These are phyloP conservation scores for Stenotaenia linearis DNA, from an alignment of 2,888 invertebrate genomes.

Conservation along the genomic window DNA sequence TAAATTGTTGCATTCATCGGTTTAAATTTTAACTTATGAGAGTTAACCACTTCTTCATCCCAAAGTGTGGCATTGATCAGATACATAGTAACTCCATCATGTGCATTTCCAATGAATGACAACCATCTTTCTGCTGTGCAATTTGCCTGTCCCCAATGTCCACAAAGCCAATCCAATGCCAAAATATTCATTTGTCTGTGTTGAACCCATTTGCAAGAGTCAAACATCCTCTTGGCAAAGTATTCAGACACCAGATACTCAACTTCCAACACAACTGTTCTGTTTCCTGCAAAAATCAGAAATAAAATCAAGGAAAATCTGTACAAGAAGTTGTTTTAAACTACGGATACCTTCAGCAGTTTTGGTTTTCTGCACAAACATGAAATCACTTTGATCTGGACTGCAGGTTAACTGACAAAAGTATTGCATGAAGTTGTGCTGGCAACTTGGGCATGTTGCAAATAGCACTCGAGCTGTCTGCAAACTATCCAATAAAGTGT, in stretches of 20 bases:
- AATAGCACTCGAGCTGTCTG: not conserved
- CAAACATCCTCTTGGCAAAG: not conserved
- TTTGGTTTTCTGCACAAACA: not conserved
- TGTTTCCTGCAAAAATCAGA: not conserved
- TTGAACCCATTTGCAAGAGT: not conserved
- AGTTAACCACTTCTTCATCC: not conserved
- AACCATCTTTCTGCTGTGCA: not conserved
- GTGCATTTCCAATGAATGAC: not conserved
- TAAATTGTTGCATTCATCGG: not conserved
- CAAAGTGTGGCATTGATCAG: not conserved
- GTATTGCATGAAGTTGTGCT: not conserved
- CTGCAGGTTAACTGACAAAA: not conserved
- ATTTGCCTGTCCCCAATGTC: not conserved
- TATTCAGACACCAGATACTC: not conserved
- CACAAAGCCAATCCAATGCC: not conserved
- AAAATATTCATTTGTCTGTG: too few relatives aligned
- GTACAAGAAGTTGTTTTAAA: not conserved
- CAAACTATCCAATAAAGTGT: not conserved
- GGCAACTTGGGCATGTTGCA: not conserved
- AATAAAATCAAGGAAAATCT: not conserved
- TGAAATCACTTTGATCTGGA: not conserved
- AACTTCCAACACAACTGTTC: not conserved
- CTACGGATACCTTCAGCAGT: not conserved
- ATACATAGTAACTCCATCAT: not conserved
- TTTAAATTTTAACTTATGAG: not conserved